Conservation (phyloP, 2,113 vertebrate species). For the Boleophthalmus pectinirostris region DNA sequence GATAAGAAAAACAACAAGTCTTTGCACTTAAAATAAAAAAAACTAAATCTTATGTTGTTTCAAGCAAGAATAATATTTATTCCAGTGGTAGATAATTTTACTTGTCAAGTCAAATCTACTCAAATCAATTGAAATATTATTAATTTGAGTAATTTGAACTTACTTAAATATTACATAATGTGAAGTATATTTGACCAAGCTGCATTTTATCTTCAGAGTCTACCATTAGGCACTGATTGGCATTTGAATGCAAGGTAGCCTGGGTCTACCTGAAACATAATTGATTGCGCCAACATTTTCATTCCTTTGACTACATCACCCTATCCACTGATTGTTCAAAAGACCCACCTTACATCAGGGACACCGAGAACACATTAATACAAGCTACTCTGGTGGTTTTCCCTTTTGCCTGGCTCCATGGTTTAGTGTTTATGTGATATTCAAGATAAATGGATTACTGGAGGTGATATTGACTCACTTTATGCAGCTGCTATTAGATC, state of each 20-base stretch:
- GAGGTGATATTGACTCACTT: slow-evolving; percentile 4
- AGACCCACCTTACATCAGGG: slow-evolving; percentile 41
- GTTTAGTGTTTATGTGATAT: slow-evolving; percentile 11
- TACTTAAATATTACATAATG: too few relatives aligned
- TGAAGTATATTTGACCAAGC: slow-evolving; percentile 17
- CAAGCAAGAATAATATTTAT: too few relatives aligned
- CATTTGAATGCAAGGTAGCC: slow-evolving; percentile 69
- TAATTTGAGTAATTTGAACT: too few relatives aligned
- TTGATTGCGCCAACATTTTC: slow-evolving; percentile 82
- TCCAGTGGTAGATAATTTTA: too few relatives aligned
- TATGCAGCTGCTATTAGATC: slow-evolving; percentile 19
- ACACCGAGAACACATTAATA: slow-evolving; percentile 38
- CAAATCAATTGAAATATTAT: too few relatives aligned
- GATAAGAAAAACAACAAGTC: too few relatives aligned
- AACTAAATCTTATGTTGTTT: too few relatives aligned
- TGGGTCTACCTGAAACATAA: slow-evolving; percentile 70
- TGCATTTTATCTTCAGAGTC: slow-evolving; percentile 47
- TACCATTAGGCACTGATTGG: slow-evolving; percentile 47
- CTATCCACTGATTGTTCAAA: slow-evolving; percentile 73
- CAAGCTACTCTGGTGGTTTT: not conserved
- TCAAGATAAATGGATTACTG: slow-evolving; percentile 30
- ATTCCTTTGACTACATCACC: slow-evolving; percentile 78
- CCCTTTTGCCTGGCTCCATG: slow-evolving; percentile 26
- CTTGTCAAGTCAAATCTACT: too few relatives aligned
- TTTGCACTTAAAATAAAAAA: too few relatives aligned